Base-by-base conservation (phyloP, 2,797 vertebrate species). In the Meriones psammophilus region DNA sequence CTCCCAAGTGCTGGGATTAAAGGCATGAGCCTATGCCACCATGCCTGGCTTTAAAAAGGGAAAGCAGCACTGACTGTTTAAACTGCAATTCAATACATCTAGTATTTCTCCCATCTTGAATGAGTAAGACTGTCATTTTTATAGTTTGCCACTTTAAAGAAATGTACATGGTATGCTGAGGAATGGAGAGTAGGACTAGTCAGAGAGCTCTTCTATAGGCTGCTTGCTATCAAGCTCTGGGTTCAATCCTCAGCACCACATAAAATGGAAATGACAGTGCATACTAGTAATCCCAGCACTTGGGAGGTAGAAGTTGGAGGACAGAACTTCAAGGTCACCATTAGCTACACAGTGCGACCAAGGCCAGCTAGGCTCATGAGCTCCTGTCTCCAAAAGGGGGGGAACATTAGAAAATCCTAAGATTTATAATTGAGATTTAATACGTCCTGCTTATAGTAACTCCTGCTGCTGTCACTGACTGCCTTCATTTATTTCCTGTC, bases 391-490 rank as follows among this genome's bases (percentile, higher is more conserved):
- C 36, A 77, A 64, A 77, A 28, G 30, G 1, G 1, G 1, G 17
- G 30, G 26, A 22, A 62, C 12, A 46, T 60, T 28, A 83, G 26
- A n/a, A 66, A n/a, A 5, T 28, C 56, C 79, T 92, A 89, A 66
- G 8, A 64, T 89, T 71, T 89, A 68, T 26, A 94, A 80, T 84
- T 7, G 79, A 77, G 91, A 93, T 58, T 79, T 42, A 96, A 42
- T 76, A 89, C 26, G 90, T 95, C 20, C 89, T 39, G 28, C 88
- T 80, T 94, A 91, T 71, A 76, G 18, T 33, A 89, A 91, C 20
- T 18, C 39, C 64, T 91, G 26, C 4, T 86, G 24, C 39, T 93
- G 36, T 64, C 50, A 33, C 39, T 68, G 84, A 71, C 84, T 96
- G 91, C 68, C 50, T 58, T 97, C 39, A 91, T 2, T 93, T 86